phyloP scores from a whole-genome alignment of 2,888 invertebrate species.

The Drosophila monieri region DNA sequence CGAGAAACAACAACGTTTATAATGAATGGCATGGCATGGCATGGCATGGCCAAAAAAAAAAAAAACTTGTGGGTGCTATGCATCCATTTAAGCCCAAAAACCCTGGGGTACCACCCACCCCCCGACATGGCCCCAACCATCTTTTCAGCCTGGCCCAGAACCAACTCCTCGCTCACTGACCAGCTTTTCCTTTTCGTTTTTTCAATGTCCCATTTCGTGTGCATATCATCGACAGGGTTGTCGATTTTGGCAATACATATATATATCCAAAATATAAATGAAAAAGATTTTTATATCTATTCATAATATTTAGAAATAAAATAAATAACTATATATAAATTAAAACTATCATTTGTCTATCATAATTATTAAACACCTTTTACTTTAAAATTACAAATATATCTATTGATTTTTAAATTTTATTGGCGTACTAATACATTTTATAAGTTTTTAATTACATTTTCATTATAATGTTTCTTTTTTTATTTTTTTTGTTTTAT shows the following conservation, averaged over 20 bases:
- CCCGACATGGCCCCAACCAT: slow-evolving; percentile 1
- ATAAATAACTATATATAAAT: no score
- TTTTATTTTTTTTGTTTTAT: no score
- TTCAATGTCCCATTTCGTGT: slow-evolving; percentile 45
- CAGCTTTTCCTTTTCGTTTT: slow-evolving; percentile 24
- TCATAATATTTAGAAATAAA: no score
- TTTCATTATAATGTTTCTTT: no score
- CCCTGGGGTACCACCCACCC: background rate
- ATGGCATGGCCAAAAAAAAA: background rate
- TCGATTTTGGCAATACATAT: background rate
- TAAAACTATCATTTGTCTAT: no score
- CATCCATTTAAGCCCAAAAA: slow-evolving; percentile 30
- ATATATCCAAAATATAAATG: background rate
- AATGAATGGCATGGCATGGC: slow-evolving; percentile 37
- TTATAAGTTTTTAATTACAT: no score
- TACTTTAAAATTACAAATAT: no score
- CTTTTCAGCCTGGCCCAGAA: background rate
- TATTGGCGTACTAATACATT: no score
- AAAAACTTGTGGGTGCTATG: slow-evolving; percentile 49
- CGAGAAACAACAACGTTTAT: slow-evolving; percentile 49
- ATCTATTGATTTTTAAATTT: no score
- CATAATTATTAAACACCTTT: no score
- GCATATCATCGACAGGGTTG: slow-evolving; percentile 49
- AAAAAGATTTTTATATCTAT: no score
- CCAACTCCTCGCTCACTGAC: slow-evolving; percentile 36